Base-by-base conservation (phyloP, 2,888 invertebrate genomes). In the Actias luna region DNA sequence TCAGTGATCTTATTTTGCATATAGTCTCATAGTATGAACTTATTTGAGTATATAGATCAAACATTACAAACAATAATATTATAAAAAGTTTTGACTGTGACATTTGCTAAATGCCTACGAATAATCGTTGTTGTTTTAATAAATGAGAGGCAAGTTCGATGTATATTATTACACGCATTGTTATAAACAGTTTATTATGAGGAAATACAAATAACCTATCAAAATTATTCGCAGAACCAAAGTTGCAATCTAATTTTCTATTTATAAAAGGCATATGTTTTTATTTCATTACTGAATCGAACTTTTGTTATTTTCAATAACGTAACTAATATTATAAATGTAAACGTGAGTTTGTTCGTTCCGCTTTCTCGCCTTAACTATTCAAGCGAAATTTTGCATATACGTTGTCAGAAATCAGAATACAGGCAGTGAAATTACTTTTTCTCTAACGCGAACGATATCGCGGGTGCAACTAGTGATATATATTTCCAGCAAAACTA, bases 111-210 rank as follows among this genome's bases (percentile, higher is more conserved):
- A 64, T 79, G 75, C 80, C 77, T 75, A 75, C 76, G 71, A 66
- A 70, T 67, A 66, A 63, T 65, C 67, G 61, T 70, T 69, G 73
- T 80, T 82, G 83, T 85, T 84, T 83, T 77, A 79, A 78, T 80
- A 77, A 74, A 67, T 70, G 67, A 66, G 82, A 80, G 85, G 85
- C 82, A 67, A 83, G 65, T 46, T 67, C 63, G 71, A 80, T 84
- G 84, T 78, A 74, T 73, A 63, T 60, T 64, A 64, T 69, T 59
- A 39, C 59, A 59, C 2, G 12, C 22, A 58, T 62, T 27, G 10
- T 22, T 58, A 8, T 46, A 50, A 50, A 62, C 42, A 57, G 42
- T 62, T 58, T 42, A 31, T 42, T 42, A 58, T 18, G 42, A 42
- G 29, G 16, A 59, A 59, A 42, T 39, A 42, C 12, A 25, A 50